Base-by-base conservation (phyloP, 2,888 invertebrate species). In the Chalcosyrphus nemorum region DNA sequence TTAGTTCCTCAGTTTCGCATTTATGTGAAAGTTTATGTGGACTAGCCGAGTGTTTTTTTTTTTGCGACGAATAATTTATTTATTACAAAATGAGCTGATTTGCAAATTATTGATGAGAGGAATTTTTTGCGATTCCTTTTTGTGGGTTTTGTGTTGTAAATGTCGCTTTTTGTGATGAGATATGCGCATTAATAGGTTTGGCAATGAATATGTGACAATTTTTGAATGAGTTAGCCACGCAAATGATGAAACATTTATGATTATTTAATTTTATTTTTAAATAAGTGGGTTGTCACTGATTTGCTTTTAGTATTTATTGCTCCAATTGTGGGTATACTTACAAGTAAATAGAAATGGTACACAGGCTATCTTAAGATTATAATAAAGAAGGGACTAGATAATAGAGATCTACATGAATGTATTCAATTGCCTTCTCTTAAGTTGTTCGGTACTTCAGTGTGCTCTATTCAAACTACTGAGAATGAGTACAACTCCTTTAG, bases 41-140 rank as follows among this genome's bases (percentile, higher is more conserved):
- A n/a, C 11, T 17, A 17, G 17, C 27, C 11, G 6, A n/a, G n/a
- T n/a, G 2, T 24, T 24, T 24, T 24, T 21, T 59, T 43, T 57
- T 27, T 43, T 4, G 17, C n/a, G 32, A 24, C 17, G 63, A 17
- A 54, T 66, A 41, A 66, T 54, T 66, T 54, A 41, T 54, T 54
- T 24, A 66, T 70, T 70, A 70, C 32, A 56, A 56, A 43, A 57
- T 70, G 43, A 21, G 68, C 32, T 32, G 21, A 70, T 70, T 70
- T 56, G 68, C 56, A 45, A 70, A 45, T 19, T 57, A 52, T 57
- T 70, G 70, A 56, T 45, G 70, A 41, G 43, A 27, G 41, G 52
- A 52, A 65, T 65, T 54, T 65, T 29, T 17, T n/a, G 15, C 32
- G 41, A 17, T 41, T 29, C 43, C 29, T 29, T 5, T 41, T 11